These are phyloP conservation scores for Sarcophaga subvicina DNA, from an alignment of 2,888 invertebrate genomes.

Conservation along the genomic window DNA sequence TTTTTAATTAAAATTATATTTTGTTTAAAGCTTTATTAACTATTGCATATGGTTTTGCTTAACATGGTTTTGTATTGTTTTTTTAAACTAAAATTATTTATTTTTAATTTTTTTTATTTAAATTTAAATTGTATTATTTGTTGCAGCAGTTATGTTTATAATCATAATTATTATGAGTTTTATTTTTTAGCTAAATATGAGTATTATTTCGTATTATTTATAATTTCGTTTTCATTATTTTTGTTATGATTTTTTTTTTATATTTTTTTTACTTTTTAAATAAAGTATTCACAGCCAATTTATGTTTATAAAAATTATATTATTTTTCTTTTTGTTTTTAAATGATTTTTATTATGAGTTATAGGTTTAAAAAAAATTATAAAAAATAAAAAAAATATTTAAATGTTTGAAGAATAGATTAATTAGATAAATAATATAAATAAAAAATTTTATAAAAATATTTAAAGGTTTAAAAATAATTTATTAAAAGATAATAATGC, in stretches of 20 bases:
- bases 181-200: constrained; percentile 58
- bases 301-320: constrained; percentile 67
- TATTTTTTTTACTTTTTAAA: constrained; percentile 67
- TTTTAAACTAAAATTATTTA: constrained; percentile 47
- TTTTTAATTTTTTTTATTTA: constrained; percentile 9
- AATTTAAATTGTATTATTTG: constrained; percentile 14
- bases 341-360: constrained; percentile 16
- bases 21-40: constrained; percentile 65
- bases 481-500: neutral
- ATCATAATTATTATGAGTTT: constrained; percentile 8
- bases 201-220: constrained; percentile 46
- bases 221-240: constrained; percentile 1
- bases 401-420: too few relatives aligned
- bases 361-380: constrained; percentile 7
- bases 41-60: constrained; percentile 51
- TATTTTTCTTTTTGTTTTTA: constrained; percentile 22
- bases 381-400: constrained; percentile 10
- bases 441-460: too few relatives aligned
- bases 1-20: constrained; percentile 49
- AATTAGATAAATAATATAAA: too few relatives aligned
- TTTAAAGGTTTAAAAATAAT: neutral
- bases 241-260: constrained; percentile 37
- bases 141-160: constrained; percentile 41
- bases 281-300: constrained; percentile 70
- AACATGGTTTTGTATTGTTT: neutral